These are phyloP conservation scores for Drosophila robusta DNA, from an alignment of 2,888 invertebrate genomes.

Conservation along the genomic window DNA sequence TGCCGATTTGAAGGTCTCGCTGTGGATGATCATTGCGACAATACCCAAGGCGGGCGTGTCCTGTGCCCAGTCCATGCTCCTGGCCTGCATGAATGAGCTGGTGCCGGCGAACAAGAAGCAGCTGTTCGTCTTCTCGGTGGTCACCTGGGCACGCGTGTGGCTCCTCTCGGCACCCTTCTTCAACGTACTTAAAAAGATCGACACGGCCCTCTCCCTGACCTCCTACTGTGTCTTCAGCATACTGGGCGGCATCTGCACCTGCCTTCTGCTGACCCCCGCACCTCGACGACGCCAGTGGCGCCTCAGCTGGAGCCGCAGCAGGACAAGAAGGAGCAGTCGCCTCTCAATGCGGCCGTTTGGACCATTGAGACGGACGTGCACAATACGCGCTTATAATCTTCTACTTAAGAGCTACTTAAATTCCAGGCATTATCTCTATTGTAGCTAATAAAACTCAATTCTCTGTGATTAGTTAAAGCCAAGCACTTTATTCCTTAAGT, in stretches of 20 bases:
- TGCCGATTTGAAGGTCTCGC: conserved; percentile 77
- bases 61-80: conserved; percentile 84
- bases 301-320: conserved; percentile 28
- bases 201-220: conserved; percentile 82
- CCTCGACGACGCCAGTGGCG: conserved; percentile 39
- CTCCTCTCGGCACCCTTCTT: conserved; percentile 84
- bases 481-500: conserved; percentile 23
- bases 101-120: conserved; percentile 83
- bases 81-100: conserved; percentile 84
- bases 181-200: conserved; percentile 82
- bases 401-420: background rate
- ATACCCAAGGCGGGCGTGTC: conserved; percentile 84
- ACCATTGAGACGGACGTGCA: conserved; percentile 72
- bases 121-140: conserved; percentile 84
- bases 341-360: conserved; percentile 72
- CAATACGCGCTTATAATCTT: conserved; percentile 66
- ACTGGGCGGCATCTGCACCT: conserved; percentile 83
- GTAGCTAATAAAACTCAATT: conserved; percentile 54
- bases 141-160: conserved; percentile 84
- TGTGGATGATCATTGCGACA: conserved; percentile 84
- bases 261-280: conserved; percentile 77
- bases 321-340: conserved; percentile 67
- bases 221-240: conserved; percentile 82
- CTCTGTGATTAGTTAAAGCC: conserved; percentile 69
- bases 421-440: conserved; percentile 14